These are phyloP conservation scores for Cepaea nemoralis DNA, from an alignment of 1,140 invertebrate genomes.

Conservation along the genomic window DNA sequence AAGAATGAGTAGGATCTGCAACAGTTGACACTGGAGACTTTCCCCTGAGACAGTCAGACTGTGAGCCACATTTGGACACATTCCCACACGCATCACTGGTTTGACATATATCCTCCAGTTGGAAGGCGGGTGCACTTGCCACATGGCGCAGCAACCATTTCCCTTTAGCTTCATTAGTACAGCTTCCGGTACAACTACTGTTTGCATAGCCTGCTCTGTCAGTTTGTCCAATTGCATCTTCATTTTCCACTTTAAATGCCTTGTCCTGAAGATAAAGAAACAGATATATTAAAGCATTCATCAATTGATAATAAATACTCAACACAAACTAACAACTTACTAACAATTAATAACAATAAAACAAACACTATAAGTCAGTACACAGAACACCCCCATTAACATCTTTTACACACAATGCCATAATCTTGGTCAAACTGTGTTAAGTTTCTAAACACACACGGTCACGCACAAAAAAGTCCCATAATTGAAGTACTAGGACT, in stretches of 20 bases:
- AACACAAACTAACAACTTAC: too few relatives aligned
- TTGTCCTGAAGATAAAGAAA: background rate
- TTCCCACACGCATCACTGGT: background rate
- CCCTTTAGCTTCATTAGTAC: background rate
- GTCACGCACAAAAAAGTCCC: too few relatives aligned
- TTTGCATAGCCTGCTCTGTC: background rate
- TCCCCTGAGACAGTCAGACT: slow-evolving; percentile 5
- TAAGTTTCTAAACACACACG: too few relatives aligned
- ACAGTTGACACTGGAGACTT: background rate
- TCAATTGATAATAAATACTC: too few relatives aligned
- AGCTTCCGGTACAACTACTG: background rate
- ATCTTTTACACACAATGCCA: too few relatives aligned
- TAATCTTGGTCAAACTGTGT: too few relatives aligned
- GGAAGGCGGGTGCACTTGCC: background rate
- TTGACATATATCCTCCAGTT: slow-evolving; percentile 24
- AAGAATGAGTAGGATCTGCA: background rate
- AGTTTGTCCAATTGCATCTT: background rate
- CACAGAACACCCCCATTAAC: too few relatives aligned
- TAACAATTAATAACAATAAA: too few relatives aligned
- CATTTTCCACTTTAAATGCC: background rate
- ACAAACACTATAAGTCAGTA: too few relatives aligned
- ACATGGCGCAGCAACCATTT: background rate
- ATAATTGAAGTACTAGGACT: too few relatives aligned
- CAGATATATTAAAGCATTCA: too few relatives aligned
- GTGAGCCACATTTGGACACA: background rate